Evolutionary conservation across 2,888 invertebrate species (phyloP).

Genomic region (Syritta pipiens): DNA sequence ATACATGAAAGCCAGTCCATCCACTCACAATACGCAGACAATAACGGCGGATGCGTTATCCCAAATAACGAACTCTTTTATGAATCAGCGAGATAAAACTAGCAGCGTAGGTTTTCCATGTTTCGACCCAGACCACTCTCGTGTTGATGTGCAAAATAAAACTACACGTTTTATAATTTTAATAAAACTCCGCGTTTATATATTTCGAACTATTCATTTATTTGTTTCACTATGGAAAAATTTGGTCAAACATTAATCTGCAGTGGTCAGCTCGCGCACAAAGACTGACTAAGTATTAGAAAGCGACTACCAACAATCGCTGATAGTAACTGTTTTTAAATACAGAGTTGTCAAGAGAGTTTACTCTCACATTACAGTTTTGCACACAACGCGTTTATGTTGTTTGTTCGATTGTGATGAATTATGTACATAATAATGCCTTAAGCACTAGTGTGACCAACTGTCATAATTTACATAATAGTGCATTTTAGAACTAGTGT

Average conservation of each 20-base stretch:
- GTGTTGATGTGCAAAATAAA: constrained; percentile 2
- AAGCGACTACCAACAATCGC: background rate
- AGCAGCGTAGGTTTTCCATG: constrained; percentile 3
- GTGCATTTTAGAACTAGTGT: too few relatives aligned
- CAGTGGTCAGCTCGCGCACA: constrained; percentile 3
- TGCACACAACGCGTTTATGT: too few relatives aligned
- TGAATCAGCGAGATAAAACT: too few relatives aligned
- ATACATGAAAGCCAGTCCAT: too few relatives aligned
- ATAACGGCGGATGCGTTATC: too few relatives aligned
- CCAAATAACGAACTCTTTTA: too few relatives aligned
- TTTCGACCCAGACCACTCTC: constrained; percentile 12
- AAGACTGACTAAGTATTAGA: background rate
- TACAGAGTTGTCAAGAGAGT: background rate
- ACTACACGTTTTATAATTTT: background rate
- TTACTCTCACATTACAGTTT: background rate
- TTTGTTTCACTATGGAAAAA: constrained; percentile 3
- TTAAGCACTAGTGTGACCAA: constrained; percentile 2
- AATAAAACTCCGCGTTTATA: constrained; percentile 2
- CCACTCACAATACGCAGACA: too few relatives aligned
- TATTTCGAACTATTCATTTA: background rate
- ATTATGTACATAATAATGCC: constrained; percentile 4
- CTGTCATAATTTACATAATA: constrained; percentile 6
- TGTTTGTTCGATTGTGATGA: background rate
- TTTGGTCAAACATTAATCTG: background rate
- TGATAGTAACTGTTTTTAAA: constrained; percentile 2